Evolutionary conservation across 35 echinoderm and acorn worm species (phyloP).

Genomic region (Anneissia japonica): DNA sequence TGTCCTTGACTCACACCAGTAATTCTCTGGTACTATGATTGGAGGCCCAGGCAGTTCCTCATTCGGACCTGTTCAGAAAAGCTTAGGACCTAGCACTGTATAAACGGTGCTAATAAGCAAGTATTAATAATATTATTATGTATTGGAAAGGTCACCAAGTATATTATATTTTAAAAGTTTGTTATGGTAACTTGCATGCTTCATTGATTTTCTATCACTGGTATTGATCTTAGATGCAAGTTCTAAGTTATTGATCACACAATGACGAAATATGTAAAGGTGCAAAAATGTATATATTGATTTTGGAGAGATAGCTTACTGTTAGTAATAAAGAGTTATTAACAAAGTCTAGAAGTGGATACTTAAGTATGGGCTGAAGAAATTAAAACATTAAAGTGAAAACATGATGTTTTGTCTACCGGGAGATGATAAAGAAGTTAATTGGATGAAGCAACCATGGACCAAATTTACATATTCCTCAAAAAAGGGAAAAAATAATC

Average conservation of each 20-base stretch:
- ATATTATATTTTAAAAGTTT: not conserved
- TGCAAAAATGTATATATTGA: no score
- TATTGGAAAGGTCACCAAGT: no score
- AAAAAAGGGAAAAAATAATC: not conserved
- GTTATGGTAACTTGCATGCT: not conserved
- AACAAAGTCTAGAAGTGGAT: not conserved
- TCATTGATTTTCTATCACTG: not conserved
- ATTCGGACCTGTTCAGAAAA: no score
- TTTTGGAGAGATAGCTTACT: not conserved
- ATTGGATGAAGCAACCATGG: not conserved
- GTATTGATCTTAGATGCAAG: not conserved
- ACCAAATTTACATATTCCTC: not conserved
- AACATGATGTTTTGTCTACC: not conserved
- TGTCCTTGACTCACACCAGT: no score
- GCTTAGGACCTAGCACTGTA: no score
- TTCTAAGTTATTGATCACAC: not conserved
- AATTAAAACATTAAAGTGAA: not conserved
- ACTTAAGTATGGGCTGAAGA: not conserved
- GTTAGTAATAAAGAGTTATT: not conserved
- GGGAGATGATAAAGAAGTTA: not conserved
- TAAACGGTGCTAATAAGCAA: no score
- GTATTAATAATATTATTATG: no score
- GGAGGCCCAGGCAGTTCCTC: no score
- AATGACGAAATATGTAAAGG: not conserved
- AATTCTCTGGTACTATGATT: no score